Evolutionary conservation across 2,113 vertebrate species (phyloP), one percentile per base, ranked within the genome.

Genomic region (Gallinago jamesoni): DNA sequence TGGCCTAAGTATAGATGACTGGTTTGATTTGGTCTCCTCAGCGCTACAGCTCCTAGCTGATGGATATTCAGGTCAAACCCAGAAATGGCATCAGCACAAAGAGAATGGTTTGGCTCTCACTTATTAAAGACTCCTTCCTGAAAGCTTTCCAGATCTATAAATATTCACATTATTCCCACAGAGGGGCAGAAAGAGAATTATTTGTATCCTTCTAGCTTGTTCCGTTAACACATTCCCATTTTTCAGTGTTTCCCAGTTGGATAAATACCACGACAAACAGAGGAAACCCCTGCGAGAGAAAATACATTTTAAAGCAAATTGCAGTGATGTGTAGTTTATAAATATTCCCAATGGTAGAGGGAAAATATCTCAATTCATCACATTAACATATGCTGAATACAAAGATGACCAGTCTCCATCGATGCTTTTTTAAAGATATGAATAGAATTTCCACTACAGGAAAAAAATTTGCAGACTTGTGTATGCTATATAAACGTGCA

Each of bases 111-210:
- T 35, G 12, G 70, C 74, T 92, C 80, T 93, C 83, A 43, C 53
- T 82, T 90, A 43, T 93, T 93, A 84, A 92, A 95, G 78, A 73
- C 86, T 91, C 57, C 77, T 82, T 91, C 57, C 73, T 84, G 66
- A 94, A 87, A 87, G 74, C 39, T 76, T 92, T 96, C 86, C 95
- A 94, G 67, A 83, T 87, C 92, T 96, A 94, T 96, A 96, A 95
- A 96, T 96, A 96, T 94, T 94, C 96, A 91, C 53, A 1, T 94
- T 92, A 94, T 94, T 89, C 86, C 77, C 89, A 92, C 77, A 94
- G 77, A 96, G 74, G 84, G 30, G 86, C 76, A 95, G 74, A 96
- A 94, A 84, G 62, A 79, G 62, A 69, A 85, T 92, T 52, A 94
- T 92, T 96, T 93, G 92, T 85, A 76, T 89, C 91, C 35, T 89